Base-by-base conservation (phyloP, 2,888 invertebrate genomes). In the Deroplatys truncata region DNA sequence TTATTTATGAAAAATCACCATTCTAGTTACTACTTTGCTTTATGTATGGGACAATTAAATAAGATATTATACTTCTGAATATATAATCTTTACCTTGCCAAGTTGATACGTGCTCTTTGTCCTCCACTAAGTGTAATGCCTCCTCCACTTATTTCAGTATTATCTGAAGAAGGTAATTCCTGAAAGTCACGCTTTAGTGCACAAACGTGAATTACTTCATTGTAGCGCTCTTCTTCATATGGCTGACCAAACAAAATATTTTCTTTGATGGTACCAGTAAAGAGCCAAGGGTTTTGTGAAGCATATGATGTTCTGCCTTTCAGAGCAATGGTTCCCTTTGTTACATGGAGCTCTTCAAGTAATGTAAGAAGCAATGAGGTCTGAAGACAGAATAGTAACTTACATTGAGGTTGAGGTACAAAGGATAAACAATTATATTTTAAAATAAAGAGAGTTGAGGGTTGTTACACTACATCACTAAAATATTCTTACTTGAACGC, bases 221-320 rank as follows among this genome's bases (percentile, higher is more conserved):
- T 92, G 91, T 94, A 94, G 28, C 94, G 94, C 28, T 93, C 92
- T 90, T 94, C 94, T 91, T 95, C 94, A 91, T 94, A 96, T 0
- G 95, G 94, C 91, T 95, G 94, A 0, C 97, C 98, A 92, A 98
- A 98, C 15, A 97, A 93, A 90, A 98, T 97, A 92, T 98, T 98
- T 92, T 97, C 96, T 85, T 96, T 94, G 3, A 98, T 95, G 2
- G 96, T 96, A 2, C 95, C 96, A 0, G 95, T 95, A 91, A 96
- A 96, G 3, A 96, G 93, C 98, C 98, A 98, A 0, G 98, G 96
- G 91, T 97, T 96, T 93, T 97, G 97, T 86, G 97, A 95, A 1
- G 96, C 96, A 92, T 97, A 98, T 0, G 96, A 94, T 28, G 96
- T 92, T 4, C 93, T 93, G 9, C 97, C 97, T 2, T 94, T 94